Evolutionary conservation across 2,113 vertebrate genomes (phyloP).

Genomic region (Casuarius casuarius): DNA sequence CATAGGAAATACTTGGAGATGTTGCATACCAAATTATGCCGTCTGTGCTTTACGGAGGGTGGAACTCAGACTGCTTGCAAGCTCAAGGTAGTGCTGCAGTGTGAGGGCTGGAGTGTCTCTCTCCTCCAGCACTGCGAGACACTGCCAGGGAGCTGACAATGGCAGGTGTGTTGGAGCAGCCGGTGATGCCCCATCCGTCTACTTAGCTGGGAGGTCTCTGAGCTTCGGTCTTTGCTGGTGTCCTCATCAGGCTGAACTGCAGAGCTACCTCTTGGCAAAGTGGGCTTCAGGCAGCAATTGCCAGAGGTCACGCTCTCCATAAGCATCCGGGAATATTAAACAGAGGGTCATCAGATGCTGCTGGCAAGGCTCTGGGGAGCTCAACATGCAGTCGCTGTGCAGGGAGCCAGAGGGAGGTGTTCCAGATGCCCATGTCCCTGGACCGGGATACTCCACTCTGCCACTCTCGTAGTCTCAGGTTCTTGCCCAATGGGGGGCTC

Average conservation of each 20-base stretch:
- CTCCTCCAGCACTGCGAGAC: neutral
- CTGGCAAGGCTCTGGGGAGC: neutral
- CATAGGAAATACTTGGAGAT: neutral
- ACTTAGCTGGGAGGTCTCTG: neutral
- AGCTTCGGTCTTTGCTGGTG: neutral
- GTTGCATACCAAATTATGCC: neutral
- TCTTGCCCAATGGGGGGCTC: neutral
- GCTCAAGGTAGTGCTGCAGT: neutral
- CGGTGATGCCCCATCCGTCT: neutral
- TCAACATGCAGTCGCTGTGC: fast-evolving
- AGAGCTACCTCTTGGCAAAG: neutral
- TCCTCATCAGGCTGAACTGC: neutral
- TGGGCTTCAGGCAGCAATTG: neutral
- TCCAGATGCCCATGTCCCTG: neutral
- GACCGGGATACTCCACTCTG: neutral
- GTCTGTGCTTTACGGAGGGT: neutral
- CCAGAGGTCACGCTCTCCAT: neutral
- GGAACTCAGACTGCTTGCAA: neutral
- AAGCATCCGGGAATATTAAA: neutral
- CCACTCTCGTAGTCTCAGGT: fast-evolving
- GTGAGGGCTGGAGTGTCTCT: neutral
- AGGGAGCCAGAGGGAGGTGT: neutral
- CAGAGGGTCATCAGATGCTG: neutral
- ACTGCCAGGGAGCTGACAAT: constrained; percentile 8
- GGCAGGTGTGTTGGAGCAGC: neutral